Evolutionary conservation across 2,797 vertebrate genomes (phyloP), one percentile per base, ranked within the genome.

Genomic region (Siniperca undulata): DNA sequence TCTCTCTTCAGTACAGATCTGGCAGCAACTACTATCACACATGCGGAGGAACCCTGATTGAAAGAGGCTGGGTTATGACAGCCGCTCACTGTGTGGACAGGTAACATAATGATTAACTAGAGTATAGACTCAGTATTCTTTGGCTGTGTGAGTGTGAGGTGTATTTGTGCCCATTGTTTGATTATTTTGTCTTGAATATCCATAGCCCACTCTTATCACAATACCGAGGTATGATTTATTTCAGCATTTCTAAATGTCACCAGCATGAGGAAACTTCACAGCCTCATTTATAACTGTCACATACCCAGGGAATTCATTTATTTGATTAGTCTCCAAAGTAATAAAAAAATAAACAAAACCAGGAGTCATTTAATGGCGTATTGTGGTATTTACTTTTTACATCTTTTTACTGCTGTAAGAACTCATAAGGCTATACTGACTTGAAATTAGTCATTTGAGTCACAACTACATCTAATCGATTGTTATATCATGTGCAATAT

Each of bases 71-170:
- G 96, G 97, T 97, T 55, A 87, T 97, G 97, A 98, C 97, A 0
- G 97, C 97, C 1, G 97, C 97, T 90, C 97, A 97, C 87, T 98
- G 97, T 48, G 97, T 97, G 48, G 96, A 96, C 88, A 89, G 77
- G 97, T 98, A 87, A 66, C 44, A 52, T 61, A 62, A 72, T 59
- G 62, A 81, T 76, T 71, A 59, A 74, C 70, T 42, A 24, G 3
- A 56, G 53, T 36, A 42, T 9, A 46, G 5, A 72, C 59, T 72
- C 17, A 8, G 11, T 56, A 20, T 68, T 68, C 19, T 27, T 40
- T 27, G 62, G 74, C 52, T 61, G 20, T 36, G 2, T 36, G 14
- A 24, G 24, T 20, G 34, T 68, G 9, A 27, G 4, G 3, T 56
- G 2, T 22, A 59, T 69, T 50, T 20, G 9, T 65, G 38, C 1